Percentiles rank a stretch among this genome's conserved stretches.
Evolutionary conservation across 2,888 invertebrate species (phyloP).

Genomic region (Melanostoma scalare): DNA sequence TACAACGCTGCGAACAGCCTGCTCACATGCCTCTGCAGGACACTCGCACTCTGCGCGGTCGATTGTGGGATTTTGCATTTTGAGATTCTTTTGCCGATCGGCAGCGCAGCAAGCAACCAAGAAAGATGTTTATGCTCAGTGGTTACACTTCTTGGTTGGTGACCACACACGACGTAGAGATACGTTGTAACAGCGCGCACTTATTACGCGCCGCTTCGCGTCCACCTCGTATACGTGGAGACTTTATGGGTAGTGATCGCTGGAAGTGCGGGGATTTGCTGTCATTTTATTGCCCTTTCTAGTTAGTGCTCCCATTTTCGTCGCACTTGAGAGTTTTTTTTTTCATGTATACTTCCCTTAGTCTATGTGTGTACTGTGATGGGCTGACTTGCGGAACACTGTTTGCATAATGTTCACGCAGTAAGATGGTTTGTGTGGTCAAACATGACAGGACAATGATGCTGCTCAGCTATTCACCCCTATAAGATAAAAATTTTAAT

Average conservation of each 20-base stretch:
- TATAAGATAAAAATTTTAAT: slow-evolving; percentile 63
- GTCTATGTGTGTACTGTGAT: not conserved
- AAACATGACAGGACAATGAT: slow-evolving; percentile 72
- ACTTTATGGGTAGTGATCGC: slow-evolving; percentile 31
- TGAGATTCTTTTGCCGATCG: slow-evolving; percentile 56
- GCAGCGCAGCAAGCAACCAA: slow-evolving; percentile 49
- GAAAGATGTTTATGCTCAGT: slow-evolving; percentile 69
- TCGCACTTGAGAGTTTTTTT: slow-evolving; percentile 24
- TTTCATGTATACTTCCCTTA: slow-evolving; percentile 15
- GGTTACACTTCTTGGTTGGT: slow-evolving; percentile 61
- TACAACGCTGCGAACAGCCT: slow-evolving; percentile 77
- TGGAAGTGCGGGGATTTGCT: slow-evolving; percentile 53
- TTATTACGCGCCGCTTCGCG: slow-evolving; percentile 18
- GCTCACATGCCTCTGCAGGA: slow-evolving; percentile 71
- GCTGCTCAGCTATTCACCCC: slow-evolving; percentile 48
- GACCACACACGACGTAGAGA: slow-evolving; percentile 70
- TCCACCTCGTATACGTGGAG: slow-evolving; percentile 2
- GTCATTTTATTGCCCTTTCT: slow-evolving; percentile 66
- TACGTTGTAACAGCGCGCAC: slow-evolving; percentile 31
- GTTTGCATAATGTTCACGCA: slow-evolving; percentile 65
- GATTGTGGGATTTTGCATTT: slow-evolving; percentile 41
- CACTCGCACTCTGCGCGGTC: slow-evolving; percentile 1
- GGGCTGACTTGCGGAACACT: slow-evolving; percentile 11
- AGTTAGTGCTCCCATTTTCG: slow-evolving; percentile 68
- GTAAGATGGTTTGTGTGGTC: slow-evolving; percentile 44